phyloP scores from a whole-genome alignment of 2,797 vertebrate genomes.

The Avahi laniger region DNA sequence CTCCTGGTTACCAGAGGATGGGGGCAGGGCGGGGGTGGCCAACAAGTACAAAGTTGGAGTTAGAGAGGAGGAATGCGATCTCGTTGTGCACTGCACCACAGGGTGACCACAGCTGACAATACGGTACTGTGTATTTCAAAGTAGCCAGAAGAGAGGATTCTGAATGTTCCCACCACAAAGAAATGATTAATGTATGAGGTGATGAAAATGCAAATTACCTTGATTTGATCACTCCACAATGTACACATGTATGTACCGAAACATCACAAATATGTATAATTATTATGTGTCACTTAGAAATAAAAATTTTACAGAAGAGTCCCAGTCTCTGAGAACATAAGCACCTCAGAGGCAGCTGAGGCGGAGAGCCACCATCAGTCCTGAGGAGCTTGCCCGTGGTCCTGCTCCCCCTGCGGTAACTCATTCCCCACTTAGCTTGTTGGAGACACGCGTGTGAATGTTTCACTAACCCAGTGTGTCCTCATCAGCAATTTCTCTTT shows the following conservation, averaged over 20 bases:
- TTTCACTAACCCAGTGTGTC: too few relatives aligned
- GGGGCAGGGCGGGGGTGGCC: background rate
- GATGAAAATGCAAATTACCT: background rate
- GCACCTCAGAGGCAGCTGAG: background rate
- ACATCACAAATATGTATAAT: background rate
- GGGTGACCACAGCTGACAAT: background rate
- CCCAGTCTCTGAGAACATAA: background rate
- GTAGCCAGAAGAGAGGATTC: background rate
- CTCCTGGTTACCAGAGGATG: too few relatives aligned
- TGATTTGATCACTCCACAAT: background rate
- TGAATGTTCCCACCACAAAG: background rate
- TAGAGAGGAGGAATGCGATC: background rate
- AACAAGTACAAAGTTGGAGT: background rate
- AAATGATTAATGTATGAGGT: background rate
- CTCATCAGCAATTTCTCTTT: background rate
- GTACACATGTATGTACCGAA: background rate
- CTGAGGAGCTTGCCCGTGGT: background rate
- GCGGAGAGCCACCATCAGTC: background rate
- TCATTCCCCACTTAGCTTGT: background rate
- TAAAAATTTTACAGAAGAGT: background rate
- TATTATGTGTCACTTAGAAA: background rate
- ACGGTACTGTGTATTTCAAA: background rate
- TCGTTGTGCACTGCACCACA: background rate
- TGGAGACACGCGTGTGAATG: background rate
- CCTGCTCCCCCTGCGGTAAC: fast-evolving